phyloP scores from a whole-genome alignment of 2,888 invertebrate genomes.

The Azorinus chamasolen region DNA sequence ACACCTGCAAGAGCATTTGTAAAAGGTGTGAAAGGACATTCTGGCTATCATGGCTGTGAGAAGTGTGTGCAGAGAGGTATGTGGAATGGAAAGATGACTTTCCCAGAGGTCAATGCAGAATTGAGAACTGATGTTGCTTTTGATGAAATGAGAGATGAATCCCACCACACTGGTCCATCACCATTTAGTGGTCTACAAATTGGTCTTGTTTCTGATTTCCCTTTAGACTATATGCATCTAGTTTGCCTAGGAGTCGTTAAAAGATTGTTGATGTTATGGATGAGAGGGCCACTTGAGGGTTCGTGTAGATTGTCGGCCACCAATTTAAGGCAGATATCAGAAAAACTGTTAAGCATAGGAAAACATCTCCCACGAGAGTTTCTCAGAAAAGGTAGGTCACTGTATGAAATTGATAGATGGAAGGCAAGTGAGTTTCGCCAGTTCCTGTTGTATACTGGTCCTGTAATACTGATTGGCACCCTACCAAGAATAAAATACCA shows the following conservation, averaged over 20 bases:
- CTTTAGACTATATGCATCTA: conserved; percentile 81
- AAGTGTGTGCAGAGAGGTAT: conserved; percentile 23
- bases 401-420: conserved; percentile 72
- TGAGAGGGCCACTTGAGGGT: neutral
- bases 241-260: conserved; percentile 77
- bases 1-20: conserved; percentile 30
- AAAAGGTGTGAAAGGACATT: conserved; percentile 26
- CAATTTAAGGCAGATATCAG: neutral
- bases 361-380: conserved; percentile 68
- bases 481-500: conserved; percentile 52
- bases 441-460: conserved; percentile 76
- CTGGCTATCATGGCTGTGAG: conserved; percentile 33
- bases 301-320: too few relatives aligned
- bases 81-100: conserved; percentile 36
- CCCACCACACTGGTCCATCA: conserved; percentile 60
- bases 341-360: neutral
- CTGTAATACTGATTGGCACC: conserved; percentile 64
- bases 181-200: conserved; percentile 54
- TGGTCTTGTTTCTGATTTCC: conserved; percentile 72
- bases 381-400: conserved; percentile 70
- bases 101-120: conserved; percentile 49
- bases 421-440: conserved; percentile 79
- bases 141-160: conserved; percentile 44
- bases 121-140: conserved; percentile 60
- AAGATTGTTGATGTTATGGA: conserved; percentile 61